Evolutionary conservation across 2,797 vertebrate species (phyloP).

Genomic region (Coendou prehensilis): DNA sequence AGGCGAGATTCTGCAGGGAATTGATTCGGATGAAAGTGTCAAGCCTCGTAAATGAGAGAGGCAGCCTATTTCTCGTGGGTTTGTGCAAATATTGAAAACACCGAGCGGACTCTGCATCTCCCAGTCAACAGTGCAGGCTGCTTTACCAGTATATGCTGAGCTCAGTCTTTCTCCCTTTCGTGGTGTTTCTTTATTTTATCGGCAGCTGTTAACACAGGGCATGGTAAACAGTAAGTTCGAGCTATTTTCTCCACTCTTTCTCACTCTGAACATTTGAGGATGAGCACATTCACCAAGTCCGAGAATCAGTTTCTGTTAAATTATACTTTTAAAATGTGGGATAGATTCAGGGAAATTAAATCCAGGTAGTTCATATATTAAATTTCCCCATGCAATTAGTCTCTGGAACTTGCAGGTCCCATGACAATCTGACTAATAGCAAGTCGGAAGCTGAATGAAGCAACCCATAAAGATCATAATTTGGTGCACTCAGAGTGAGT

Average conservation of each 20-base stretch:
- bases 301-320: slow-evolving; percentile 47
- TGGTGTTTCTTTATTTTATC: not conserved
- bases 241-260: not conserved
- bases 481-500: not conserved
- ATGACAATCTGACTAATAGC: slow-evolving; percentile 51
- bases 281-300: not conserved
- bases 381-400: slow-evolving; percentile 64
- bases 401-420: slow-evolving; percentile 57
- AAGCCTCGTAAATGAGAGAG: not conserved
- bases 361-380: slow-evolving; percentile 63
- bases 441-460: slow-evolving; percentile 63
- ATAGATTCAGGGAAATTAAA: slow-evolving; percentile 38
- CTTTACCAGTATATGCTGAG: not conserved
- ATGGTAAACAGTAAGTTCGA: not conserved
- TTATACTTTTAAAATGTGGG: not conserved
- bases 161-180: not conserved
- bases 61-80: not conserved
- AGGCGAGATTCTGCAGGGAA: not conserved
- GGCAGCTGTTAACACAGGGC: not conserved
- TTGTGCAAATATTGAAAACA: not conserved
- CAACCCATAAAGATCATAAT: slow-evolving; percentile 36
- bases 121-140: not conserved
- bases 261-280: not conserved
- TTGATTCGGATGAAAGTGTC: not conserved
- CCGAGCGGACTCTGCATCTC: not conserved